Evolutionary conservation across 2,797 vertebrate species (phyloP).

Genomic region (Manis javanica): DNA sequence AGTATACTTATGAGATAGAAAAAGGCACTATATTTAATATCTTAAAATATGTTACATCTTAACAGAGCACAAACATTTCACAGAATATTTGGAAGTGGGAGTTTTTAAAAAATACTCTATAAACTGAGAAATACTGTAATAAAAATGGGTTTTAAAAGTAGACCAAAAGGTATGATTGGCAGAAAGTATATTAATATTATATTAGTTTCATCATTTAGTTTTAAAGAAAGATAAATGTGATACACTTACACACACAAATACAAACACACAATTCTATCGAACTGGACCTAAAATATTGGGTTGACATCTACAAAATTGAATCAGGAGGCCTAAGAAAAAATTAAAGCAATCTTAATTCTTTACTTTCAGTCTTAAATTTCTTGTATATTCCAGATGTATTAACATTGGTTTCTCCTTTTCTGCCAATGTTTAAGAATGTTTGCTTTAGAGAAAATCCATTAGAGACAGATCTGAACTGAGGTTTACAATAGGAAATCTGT

Average conservation of each 20-base stretch:
- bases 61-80: not conserved
- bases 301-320: not conserved
- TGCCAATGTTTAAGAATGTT: slow-evolving; percentile 50
- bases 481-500: slow-evolving; percentile 41
- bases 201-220: not conserved
- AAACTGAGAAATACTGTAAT: not conserved
- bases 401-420: slow-evolving; percentile 38
- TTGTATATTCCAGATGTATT: not conserved
- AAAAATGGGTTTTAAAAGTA: not conserved
- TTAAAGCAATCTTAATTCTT: slow-evolving; percentile 12
- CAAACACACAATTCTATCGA: not conserved
- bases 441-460: slow-evolving; percentile 52
- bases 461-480: not conserved
- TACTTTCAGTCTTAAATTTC: slow-evolving; percentile 16
- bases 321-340: not conserved
- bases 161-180: not conserved
- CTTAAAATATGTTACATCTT: not conserved
- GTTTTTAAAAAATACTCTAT: not conserved
- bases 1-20: not conserved
- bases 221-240: not conserved
- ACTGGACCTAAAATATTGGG: not conserved
- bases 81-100: not conserved
- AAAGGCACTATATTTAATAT: not conserved
- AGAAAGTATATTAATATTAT: not conserved
- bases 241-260: not conserved